phyloP scores from a whole-genome alignment of 1,140 invertebrate genomes.

The Popillia japonica region DNA sequence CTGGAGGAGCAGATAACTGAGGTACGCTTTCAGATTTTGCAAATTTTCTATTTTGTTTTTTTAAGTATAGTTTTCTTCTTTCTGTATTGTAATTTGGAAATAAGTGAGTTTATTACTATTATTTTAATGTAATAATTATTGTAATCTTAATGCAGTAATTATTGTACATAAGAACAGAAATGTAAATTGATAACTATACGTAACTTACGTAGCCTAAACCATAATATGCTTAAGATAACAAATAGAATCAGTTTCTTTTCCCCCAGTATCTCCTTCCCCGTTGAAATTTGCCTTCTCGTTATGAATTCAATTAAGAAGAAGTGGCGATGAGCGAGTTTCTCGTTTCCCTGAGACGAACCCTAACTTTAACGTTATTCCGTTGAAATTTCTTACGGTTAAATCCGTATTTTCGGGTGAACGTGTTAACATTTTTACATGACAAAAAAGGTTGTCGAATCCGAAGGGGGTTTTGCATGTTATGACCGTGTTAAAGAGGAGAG shows the following conservation, averaged over 20 bases:
- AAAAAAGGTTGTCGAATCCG: constrained; percentile 48
- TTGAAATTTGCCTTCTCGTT: not conserved
- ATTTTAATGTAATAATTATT: too few species aligned
- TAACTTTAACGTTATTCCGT: not conserved
- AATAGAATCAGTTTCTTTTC: not conserved
- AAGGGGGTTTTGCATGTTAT: constrained; percentile 49
- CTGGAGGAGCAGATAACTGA: too few species aligned
- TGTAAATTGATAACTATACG: too few species aligned
- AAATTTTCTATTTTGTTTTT: too few species aligned
- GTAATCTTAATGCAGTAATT: too few species aligned
- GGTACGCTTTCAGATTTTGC: too few species aligned
- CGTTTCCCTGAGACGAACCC: constrained; percentile 12
- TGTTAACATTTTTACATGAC: constrained; percentile 50
- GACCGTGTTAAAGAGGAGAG: constrained; percentile 47
- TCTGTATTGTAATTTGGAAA: too few species aligned
- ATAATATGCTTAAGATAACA: not conserved
- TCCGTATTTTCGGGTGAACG: constrained; percentile 40
- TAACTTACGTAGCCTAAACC: too few species aligned
- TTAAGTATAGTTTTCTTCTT: too few species aligned
- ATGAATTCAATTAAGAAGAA: constrained; percentile 37
- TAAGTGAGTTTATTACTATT: too few species aligned
- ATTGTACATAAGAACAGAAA: too few species aligned
- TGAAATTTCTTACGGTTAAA: constrained; percentile 27
- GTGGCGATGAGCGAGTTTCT: too few species aligned
- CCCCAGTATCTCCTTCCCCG: not conserved